These are phyloP conservation scores for Mesorhabditis spiculigera DNA, from an alignment of 2,888 invertebrate species.

Conservation along the genomic window DNA sequence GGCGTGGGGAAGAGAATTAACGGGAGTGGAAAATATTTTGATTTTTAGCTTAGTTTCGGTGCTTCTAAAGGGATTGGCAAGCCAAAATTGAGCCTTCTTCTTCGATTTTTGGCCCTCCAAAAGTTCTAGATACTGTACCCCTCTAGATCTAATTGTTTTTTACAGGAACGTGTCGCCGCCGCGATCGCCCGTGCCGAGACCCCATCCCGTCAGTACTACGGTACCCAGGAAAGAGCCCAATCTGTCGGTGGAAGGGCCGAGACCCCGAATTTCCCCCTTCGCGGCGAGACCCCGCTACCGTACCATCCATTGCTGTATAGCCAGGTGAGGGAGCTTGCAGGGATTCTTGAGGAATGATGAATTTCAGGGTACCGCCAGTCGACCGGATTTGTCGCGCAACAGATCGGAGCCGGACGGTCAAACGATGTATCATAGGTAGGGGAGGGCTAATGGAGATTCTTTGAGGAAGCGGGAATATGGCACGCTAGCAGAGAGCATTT, in stretches of 20 bases:
- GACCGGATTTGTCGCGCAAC: slow-evolving; percentile 2
- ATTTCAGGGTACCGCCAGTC: background rate
- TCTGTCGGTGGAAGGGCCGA: background rate
- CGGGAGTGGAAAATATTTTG: too few relatives aligned
- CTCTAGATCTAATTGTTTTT: slow-evolving; percentile 1
- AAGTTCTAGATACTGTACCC: background rate
- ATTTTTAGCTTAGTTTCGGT: too few relatives aligned
- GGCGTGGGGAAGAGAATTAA: too few relatives aligned
- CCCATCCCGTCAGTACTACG: slow-evolving; percentile 35
- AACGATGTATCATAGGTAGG: slow-evolving; percentile 16
- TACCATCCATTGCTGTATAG: slow-evolving; percentile 56
- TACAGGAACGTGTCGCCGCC: slow-evolving; percentile 41
- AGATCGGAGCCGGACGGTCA: background rate
- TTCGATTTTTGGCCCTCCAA: too few relatives aligned
- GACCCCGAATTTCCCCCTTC: background rate
- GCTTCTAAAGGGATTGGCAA: too few relatives aligned
- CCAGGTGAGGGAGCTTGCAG: slow-evolving; percentile 15
- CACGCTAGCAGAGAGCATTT: too few relatives aligned
- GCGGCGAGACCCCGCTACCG: slow-evolving; percentile 43
- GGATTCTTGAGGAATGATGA: background rate
- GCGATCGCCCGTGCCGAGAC: slow-evolving; percentile 44
- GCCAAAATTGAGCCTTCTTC: too few relatives aligned
- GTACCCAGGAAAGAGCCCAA: background rate
- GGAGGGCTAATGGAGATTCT: too few relatives aligned
- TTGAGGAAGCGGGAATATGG: too few relatives aligned